Evolutionary conservation across 2,113 vertebrate species (phyloP).

Genomic region (Erpornis zantholeuca): DNA sequence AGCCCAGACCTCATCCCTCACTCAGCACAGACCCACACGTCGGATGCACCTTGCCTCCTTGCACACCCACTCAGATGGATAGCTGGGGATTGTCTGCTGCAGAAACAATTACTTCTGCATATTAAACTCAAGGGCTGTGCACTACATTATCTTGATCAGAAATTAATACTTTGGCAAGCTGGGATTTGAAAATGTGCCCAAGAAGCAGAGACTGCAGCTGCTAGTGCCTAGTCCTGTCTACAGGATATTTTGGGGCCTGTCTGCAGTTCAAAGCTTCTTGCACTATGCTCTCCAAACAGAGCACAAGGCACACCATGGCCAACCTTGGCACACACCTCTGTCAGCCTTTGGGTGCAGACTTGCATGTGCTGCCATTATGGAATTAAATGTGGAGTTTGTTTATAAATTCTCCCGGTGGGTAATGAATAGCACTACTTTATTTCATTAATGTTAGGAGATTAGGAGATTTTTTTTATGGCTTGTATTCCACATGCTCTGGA

Average conservation of each 20-base stretch:
- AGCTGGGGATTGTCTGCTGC: not conserved
- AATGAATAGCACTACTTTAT: not conserved
- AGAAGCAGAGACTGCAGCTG: not conserved
- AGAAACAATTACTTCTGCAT: not conserved
- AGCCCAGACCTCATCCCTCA: not conserved
- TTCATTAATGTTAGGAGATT: slow-evolving; percentile 15
- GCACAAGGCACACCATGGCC: not conserved
- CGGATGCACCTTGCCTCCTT: not conserved
- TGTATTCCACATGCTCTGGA: not conserved
- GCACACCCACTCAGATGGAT: not conserved
- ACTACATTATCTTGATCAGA: not conserved
- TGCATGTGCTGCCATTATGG: not conserved
- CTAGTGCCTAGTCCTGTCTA: not conserved
- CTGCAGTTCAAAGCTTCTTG: not conserved
- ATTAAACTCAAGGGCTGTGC: not conserved
- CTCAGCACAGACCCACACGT: fast-evolving
- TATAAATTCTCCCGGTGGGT: not conserved
- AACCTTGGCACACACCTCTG: not conserved
- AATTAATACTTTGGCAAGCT: not conserved
- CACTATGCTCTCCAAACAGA: fast-evolving
- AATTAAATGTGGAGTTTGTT: not conserved
- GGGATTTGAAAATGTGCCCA: not conserved
- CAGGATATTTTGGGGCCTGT: not conserved
- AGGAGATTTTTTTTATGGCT: not conserved
- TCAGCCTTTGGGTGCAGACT: not conserved